A percentile compares a stretch with the other conserved stretches of the same genome.
phyloP scores from a whole-genome alignment of 2,113 vertebrate species.

The Petromus typicus region DNA sequence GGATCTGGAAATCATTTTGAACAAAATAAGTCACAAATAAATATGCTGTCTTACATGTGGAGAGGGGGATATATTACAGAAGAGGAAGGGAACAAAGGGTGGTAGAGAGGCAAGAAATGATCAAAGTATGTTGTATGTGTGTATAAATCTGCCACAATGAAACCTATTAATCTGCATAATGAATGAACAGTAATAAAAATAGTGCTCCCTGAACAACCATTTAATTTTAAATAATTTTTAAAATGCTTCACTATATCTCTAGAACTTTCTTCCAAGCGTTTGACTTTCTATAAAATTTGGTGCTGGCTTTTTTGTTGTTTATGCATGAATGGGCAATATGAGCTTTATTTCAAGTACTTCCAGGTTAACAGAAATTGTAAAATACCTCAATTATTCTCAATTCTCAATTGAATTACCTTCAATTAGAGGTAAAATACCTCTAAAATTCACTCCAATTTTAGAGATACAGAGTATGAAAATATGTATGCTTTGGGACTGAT shows the following conservation, averaged over 20 bases:
- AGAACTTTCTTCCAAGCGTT: neutral
- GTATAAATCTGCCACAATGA: neutral
- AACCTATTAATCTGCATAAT: neutral
- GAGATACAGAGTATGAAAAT: neutral
- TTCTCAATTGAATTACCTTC: too few species aligned
- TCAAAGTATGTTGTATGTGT: neutral
- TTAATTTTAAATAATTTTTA: neutral
- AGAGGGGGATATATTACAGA: neutral
- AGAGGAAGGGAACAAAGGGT: neutral
- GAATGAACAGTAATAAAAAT: neutral
- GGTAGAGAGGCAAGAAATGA: neutral
- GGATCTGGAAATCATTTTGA: neutral
- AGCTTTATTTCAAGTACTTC: neutral
- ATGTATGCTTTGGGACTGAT: neutral
- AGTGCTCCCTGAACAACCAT: neutral
- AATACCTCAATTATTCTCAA: neutral
- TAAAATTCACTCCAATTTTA: conserved; percentile 44
- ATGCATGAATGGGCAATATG: neutral
- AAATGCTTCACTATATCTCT: neutral
- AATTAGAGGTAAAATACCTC: neutral
- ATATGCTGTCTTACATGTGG: neutral
- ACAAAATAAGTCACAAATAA: neutral
- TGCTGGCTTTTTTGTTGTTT: neutral
- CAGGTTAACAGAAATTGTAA: neutral
- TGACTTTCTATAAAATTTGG: conserved; percentile 27